These are phyloP conservation scores for Apotomis capreana DNA, from an alignment of 2,888 invertebrate genomes.

Conservation along the genomic window DNA sequence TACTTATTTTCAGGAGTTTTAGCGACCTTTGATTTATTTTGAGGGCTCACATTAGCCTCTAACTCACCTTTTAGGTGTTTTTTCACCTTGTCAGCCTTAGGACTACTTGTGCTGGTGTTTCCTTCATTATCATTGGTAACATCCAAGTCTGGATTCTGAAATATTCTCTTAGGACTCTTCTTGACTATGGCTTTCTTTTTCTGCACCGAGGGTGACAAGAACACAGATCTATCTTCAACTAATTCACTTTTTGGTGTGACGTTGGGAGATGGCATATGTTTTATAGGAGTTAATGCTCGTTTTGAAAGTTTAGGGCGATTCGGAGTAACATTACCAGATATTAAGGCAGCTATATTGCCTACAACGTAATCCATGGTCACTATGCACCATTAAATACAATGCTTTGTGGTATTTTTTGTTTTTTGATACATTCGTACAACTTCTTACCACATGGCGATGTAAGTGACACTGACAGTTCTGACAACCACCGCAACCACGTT, in stretches of 20 bases:
- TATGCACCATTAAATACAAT: constrained; percentile 27
- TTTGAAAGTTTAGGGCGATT: constrained; percentile 76
- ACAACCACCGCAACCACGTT: constrained; percentile 20
- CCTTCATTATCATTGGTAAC: constrained; percentile 59
- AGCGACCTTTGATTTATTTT: constrained; percentile 44
- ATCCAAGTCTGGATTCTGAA: constrained; percentile 70
- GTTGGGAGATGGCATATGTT: constrained; percentile 74
- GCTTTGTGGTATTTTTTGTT: background rate
- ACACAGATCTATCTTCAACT: constrained; percentile 72
- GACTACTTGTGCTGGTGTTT: constrained; percentile 53
- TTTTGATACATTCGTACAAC: background rate
- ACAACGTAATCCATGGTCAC: constrained; percentile 78
- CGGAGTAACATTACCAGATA: constrained; percentile 82
- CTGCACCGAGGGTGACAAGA: constrained; percentile 72
- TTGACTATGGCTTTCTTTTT: constrained; percentile 77
- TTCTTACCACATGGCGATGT: constrained; percentile 24
- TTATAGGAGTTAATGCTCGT: constrained; percentile 73
- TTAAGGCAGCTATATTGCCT: constrained; percentile 83
- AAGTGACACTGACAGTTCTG: constrained; percentile 9
- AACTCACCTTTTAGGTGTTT: constrained; percentile 70
- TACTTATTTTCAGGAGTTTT: constrained; percentile 50
- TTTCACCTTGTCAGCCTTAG: constrained; percentile 74
- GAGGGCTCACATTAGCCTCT: constrained; percentile 50
- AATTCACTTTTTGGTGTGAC: constrained; percentile 77
- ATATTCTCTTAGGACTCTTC: constrained; percentile 78